These are phyloP conservation scores for Cremastinae sp. DNA, from an alignment of 2,888 invertebrate species.

Conservation along the genomic window DNA sequence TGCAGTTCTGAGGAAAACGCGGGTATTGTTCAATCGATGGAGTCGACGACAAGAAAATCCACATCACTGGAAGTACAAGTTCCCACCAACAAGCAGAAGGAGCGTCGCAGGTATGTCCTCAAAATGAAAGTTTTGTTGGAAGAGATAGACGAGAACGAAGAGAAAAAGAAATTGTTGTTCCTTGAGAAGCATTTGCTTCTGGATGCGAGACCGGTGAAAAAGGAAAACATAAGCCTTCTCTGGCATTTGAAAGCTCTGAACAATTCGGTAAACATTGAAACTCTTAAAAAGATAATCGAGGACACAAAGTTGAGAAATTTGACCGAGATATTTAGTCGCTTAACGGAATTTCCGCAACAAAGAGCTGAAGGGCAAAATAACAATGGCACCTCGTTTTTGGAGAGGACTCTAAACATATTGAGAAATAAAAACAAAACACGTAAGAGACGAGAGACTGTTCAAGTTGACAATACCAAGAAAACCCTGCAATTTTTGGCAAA, in stretches of 20 bases:
- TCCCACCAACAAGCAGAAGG: slow-evolving; percentile 39
- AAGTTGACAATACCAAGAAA: no score
- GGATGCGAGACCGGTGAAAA: slow-evolving; percentile 53
- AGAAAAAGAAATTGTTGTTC: slow-evolving; percentile 62
- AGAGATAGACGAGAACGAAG: slow-evolving; percentile 62
- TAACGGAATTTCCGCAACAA: slow-evolving; percentile 10
- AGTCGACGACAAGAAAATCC: no score
- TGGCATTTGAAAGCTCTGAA: slow-evolving; percentile 63
- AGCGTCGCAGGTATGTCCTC: slow-evolving; percentile 55
- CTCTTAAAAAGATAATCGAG: slow-evolving; percentile 64
- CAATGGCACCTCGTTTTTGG: not conserved
- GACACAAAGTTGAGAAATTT: slow-evolving; percentile 55
- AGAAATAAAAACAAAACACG: not conserved
- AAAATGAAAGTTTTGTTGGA: slow-evolving; percentile 66
- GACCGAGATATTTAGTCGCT: slow-evolving; percentile 26
- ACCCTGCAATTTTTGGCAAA: slow-evolving; percentile 61
- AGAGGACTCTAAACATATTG: not conserved
- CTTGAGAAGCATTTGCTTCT: slow-evolving; percentile 65
- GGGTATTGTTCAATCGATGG: no score
- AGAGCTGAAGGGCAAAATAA: not conserved
- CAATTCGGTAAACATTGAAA: slow-evolving; percentile 61
- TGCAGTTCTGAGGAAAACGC: no score
- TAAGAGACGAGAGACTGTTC: slow-evolving; percentile 17
- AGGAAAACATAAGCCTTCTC: slow-evolving; percentile 58
- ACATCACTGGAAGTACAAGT: no score